phyloP scores from a whole-genome alignment of 2,888 invertebrate genomes.

The Agrilus cyanescens region DNA sequence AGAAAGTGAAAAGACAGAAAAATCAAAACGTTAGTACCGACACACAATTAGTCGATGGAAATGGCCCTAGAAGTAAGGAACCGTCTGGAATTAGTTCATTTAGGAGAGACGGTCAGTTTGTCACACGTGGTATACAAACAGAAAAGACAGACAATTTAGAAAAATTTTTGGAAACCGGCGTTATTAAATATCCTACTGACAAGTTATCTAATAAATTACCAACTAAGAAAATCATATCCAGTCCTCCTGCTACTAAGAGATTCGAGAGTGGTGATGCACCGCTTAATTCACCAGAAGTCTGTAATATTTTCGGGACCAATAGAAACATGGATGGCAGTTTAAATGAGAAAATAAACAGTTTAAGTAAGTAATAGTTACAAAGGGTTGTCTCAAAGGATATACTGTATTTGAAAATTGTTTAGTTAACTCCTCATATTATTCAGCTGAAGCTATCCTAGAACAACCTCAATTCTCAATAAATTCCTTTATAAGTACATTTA shows the following conservation, averaged over 20 bases:
- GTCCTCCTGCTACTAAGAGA: neutral
- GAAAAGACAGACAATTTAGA: constrained; percentile 26
- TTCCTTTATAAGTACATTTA: too few species aligned
- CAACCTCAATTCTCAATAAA: too few species aligned
- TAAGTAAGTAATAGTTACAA: constrained; percentile 9
- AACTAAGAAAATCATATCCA: neutral
- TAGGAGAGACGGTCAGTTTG: too few species aligned
- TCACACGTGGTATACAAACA: constrained; percentile 28
- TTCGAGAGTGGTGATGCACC: neutral
- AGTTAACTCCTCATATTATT: too few species aligned
- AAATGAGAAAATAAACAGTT: constrained; percentile 10
- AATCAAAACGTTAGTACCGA: too few species aligned
- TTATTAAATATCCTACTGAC: constrained; percentile 29
- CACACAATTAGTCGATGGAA: too few species aligned
- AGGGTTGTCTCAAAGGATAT: too few species aligned
- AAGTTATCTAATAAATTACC: constrained; percentile 2
- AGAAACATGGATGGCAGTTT: neutral
- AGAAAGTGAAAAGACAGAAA: too few species aligned
- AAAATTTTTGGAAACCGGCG: constrained; percentile 28
- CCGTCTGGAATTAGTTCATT: too few species aligned
- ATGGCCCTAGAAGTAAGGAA: too few species aligned
- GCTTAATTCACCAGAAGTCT: neutral
- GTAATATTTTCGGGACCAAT: constrained; percentile 1
- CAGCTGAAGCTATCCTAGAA: too few species aligned
- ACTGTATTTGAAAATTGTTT: too few species aligned